Percentiles rank a stretch among this genome's conserved stretches.
These are phyloP conservation scores for Balaeniceps rex DNA, from an alignment of 2,113 vertebrate species.

Conservation along the genomic window DNA sequence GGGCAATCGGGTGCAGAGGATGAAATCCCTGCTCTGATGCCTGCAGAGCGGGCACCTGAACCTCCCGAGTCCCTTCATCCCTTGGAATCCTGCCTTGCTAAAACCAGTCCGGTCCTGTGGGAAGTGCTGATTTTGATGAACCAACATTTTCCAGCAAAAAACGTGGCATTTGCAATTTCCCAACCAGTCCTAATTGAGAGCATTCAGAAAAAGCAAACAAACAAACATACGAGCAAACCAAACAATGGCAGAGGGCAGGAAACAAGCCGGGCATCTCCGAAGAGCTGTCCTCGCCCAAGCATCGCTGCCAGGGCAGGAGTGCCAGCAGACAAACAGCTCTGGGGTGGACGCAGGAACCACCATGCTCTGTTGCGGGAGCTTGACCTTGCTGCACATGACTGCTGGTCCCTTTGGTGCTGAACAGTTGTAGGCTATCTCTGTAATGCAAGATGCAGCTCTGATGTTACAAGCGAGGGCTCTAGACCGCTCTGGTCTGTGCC, in stretches of 20 bases:
- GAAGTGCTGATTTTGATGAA: conserved; percentile 22
- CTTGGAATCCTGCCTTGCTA: background rate
- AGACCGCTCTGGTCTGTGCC: fast-evolving
- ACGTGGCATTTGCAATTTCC: conserved; percentile 26
- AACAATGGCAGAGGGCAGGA: conserved; percentile 26
- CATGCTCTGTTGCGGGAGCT: background rate
- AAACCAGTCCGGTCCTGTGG: background rate
- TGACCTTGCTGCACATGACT: background rate
- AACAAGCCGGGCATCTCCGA: background rate
- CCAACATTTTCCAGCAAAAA: conserved; percentile 48
- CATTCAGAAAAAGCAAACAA: conserved; percentile 54
- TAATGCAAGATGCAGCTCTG: background rate
- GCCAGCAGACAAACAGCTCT: background rate
- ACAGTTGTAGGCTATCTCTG: background rate
- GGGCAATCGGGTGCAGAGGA: background rate
- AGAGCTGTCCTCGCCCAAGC: background rate
- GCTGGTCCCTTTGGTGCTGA: background rate
- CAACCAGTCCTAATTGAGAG: conserved; percentile 39
- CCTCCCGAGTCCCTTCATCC: background rate
- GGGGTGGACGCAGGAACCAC: background rate
- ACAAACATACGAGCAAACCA: conserved; percentile 16
- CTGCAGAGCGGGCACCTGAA: background rate
- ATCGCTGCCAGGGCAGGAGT: background rate
- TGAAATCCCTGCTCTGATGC: background rate
- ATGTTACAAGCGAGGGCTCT: background rate